Evolutionary conservation across 2,888 invertebrate species (phyloP), one percentile per base, ranked within the genome.

Genomic region (Xanthia icteritia): DNA sequence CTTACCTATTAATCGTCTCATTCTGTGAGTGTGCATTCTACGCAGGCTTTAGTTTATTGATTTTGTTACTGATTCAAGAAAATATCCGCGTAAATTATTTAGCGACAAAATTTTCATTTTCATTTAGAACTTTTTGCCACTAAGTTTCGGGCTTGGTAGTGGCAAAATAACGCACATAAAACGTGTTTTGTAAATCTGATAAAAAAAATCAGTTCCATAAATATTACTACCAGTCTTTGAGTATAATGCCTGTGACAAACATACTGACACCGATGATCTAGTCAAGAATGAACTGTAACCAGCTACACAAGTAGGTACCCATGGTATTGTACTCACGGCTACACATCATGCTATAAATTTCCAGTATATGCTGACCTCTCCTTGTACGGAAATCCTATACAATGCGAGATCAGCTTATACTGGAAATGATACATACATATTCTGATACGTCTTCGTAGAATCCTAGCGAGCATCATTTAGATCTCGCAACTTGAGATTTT

Each of bases 381-480:
- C 39, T 39, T 39, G 39, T 39, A 39, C 39, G 39, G 6, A 39
- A 39, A 39, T 39, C 39, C 0, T 39, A 8, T 39, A 39, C 39
- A 39, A 39, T 39, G 39, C 9, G 39, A 39, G 39, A 39, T 39
- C 39, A 39, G 39, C 39, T 39, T 39, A 8, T 39, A 39, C 39
- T 9, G 39, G 9, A 39, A 39, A 9, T 39, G 39, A 39, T 39
- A 39, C 9, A 1, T 42, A 42, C 61, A 78, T 69, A n/a, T n/a
- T n/a, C n/a, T n/a, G n/a, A n/a, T n/a, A n/a, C n/a, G 64, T 77
- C 58, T 81, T 80, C 65, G 76, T 70, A 64, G 79, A 79, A 81
- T 81, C 74, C 60, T 69, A 64, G n/a, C 60, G 23, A 20, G 54
- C 79, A 84, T 82, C 79, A 67, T 63, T 81, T 79, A 79, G 79